A percentile compares a stretch with the other conserved stretches of the same genome.
These are phyloP conservation scores for Acrocephalus scirpaceus DNA, from an alignment of 2,797 vertebrate species.

Conservation along the genomic window DNA sequence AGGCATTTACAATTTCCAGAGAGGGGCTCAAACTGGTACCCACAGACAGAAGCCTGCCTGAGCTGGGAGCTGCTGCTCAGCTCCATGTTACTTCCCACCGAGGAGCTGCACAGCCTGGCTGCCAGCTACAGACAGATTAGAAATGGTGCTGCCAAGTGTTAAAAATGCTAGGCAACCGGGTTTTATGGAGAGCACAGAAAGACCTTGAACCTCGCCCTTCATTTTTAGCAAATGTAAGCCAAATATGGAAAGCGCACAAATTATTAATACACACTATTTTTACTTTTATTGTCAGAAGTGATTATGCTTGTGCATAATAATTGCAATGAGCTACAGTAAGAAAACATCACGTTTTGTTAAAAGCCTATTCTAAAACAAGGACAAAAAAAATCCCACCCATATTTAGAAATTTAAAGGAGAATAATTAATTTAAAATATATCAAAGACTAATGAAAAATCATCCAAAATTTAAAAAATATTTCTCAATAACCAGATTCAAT, in stretches of 20 bases:
- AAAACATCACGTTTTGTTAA: background rate
- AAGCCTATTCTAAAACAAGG: background rate
- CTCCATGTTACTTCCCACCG: background rate
- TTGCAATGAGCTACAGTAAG: background rate
- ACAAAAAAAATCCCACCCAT: background rate
- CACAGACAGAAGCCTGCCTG: background rate
- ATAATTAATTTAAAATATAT: background rate
- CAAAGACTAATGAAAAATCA: background rate
- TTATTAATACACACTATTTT: background rate
- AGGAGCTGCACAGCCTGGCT: constrained; percentile 27
- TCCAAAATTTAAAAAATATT: background rate
- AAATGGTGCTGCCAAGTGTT: constrained; percentile 46
- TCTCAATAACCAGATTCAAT: background rate
- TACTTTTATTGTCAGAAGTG: background rate
- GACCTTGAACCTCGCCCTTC: background rate
- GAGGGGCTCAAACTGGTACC: background rate
- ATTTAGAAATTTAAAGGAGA: background rate
- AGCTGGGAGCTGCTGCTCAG: constrained; percentile 24
- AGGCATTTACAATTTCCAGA: background rate
- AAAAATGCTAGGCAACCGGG: constrained; percentile 55
- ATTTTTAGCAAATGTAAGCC: background rate
- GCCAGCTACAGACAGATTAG: constrained; percentile 42
- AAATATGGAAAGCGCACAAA: background rate
- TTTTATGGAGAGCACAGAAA: background rate
- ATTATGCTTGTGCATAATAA: background rate